A percentile compares a stretch with the other conserved stretches of the same genome.
These are phyloP conservation scores for Pemphredon lugubris DNA, from an alignment of 2,888 invertebrate genomes.

Conservation along the genomic window DNA sequence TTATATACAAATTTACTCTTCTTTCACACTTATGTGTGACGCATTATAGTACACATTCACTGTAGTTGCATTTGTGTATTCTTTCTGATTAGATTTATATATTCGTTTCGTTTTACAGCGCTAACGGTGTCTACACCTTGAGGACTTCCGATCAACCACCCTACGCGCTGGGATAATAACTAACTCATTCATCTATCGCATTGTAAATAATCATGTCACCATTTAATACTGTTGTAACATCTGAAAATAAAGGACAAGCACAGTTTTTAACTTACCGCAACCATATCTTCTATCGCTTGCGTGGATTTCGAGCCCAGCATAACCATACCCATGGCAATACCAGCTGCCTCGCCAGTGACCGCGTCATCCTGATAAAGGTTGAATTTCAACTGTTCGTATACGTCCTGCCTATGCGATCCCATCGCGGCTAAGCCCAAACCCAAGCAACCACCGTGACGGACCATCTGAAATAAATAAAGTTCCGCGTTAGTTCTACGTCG, in stretches of 20 bases:
- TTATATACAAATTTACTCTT: not conserved
- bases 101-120: conserved; percentile 34
- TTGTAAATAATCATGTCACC: conserved; percentile 10
- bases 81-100: not conserved
- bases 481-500: no score
- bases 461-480: conserved; percentile 84
- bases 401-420: conserved; percentile 97
- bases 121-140: conserved; percentile 43
- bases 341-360: conserved; percentile 99
- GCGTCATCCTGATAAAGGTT: conserved; percentile 99
- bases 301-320: conserved; percentile 98
- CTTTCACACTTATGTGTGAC: no score
- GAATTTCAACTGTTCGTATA: conserved; percentile 98
- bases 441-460: conserved; percentile 98
- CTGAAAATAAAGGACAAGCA: conserved; percentile 1
- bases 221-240: not conserved
- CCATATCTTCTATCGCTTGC: conserved; percentile 96
- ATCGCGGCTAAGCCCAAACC: conserved; percentile 98
- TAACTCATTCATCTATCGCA: not conserved
- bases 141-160: conserved; percentile 29
- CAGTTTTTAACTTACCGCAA: conserved; percentile 84
- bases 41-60: no score
- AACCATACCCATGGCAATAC: conserved; percentile 99
- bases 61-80: no score
- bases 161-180: conserved; percentile 19